Evolutionary conservation across 2,797 vertebrate species (phyloP).

Genomic region (Gadopsis bispinosus): DNA sequence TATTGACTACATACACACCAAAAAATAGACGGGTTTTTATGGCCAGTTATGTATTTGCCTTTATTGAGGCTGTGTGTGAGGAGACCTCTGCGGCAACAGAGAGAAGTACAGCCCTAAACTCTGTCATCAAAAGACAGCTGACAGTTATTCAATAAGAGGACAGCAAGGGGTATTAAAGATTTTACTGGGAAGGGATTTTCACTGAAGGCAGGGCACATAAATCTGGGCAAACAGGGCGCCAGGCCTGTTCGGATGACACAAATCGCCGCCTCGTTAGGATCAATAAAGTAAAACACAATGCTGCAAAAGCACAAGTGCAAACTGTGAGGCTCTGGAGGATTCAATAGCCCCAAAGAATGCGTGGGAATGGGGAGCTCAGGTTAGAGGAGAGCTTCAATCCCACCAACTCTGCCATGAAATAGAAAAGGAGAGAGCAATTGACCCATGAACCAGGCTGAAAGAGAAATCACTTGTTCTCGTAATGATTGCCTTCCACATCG

Average conservation of each 20-base stretch:
- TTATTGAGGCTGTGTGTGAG: constrained; percentile 46
- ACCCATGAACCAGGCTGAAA: constrained; percentile 83
- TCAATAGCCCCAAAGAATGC: constrained; percentile 75
- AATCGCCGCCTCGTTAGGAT: constrained; percentile 80
- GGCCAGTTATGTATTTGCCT: constrained; percentile 54
- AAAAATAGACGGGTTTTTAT: constrained; percentile 38
- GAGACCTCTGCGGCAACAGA: constrained; percentile 53
- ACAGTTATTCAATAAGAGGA: constrained; percentile 82
- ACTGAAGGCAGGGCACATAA: constrained; percentile 74
- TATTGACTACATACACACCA: constrained; percentile 25
- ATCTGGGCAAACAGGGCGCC: constrained; percentile 77
- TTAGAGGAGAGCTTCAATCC: constrained; percentile 76
- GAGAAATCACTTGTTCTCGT: constrained; percentile 80
- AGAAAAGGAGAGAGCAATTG: constrained; percentile 81
- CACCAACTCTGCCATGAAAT: constrained; percentile 79
- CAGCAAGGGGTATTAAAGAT: constrained; percentile 78
- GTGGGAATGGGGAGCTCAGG: constrained; percentile 79
- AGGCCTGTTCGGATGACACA: constrained; percentile 75
- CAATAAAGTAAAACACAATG: constrained; percentile 85
- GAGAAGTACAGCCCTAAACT: constrained; percentile 70
- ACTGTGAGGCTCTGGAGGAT: constrained; percentile 69
- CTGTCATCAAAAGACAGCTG: constrained; percentile 76
- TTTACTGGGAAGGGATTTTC: constrained; percentile 80
- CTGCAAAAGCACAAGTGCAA: constrained; percentile 78
- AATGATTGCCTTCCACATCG: constrained; percentile 76